Evolutionary conservation across 1,140 invertebrate genomes (phyloP), one percentile per base, ranked within the genome.

Genomic region (Drosophila pectinifera): DNA sequence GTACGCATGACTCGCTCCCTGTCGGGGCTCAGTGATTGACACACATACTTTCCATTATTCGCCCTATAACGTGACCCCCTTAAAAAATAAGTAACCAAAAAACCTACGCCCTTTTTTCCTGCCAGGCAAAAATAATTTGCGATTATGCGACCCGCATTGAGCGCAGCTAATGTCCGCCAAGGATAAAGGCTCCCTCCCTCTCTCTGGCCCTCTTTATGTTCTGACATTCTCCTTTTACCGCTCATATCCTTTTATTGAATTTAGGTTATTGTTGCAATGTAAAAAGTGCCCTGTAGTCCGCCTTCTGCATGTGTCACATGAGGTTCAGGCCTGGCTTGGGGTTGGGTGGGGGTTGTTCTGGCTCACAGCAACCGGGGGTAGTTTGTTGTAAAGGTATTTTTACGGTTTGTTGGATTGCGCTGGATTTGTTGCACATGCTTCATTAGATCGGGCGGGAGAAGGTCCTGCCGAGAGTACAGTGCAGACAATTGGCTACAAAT

Each of bases 21-120:
- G 61, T 73, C 76, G 74, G 34, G 53, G 73, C 57, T 69, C 78
- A 53, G 69, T 88, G 84, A 89, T 88, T 84, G 84, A 73, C 85
- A 84, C 80, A 73, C 80, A 89, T 90, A 75, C 80, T 64, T 89
- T 89, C 46, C 67, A 70, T 84, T 80, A 88, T 89, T 80, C 83
- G 77, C 73, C 68, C 80, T 72, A 82, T 82, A 63, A 74, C 49
- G 34, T 61, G 67, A 63, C 63, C 70, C 65, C 51, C 45, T 39
- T 54, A 16, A 55, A 67, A 63, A 68, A 68, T 31, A 56, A 59
- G 48, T 20, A 68, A 64, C 59, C 64, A 45, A 54, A 42, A 51
- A 65, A 65, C 39, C 28, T 68, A 68, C 64, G 64, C 64, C 64
- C 59, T 24, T 65, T 68, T 68, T 67, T 63, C 24, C 8, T 6